phyloP scores from a whole-genome alignment of 2,113 vertebrate species.

The Antennarius striatus region DNA sequence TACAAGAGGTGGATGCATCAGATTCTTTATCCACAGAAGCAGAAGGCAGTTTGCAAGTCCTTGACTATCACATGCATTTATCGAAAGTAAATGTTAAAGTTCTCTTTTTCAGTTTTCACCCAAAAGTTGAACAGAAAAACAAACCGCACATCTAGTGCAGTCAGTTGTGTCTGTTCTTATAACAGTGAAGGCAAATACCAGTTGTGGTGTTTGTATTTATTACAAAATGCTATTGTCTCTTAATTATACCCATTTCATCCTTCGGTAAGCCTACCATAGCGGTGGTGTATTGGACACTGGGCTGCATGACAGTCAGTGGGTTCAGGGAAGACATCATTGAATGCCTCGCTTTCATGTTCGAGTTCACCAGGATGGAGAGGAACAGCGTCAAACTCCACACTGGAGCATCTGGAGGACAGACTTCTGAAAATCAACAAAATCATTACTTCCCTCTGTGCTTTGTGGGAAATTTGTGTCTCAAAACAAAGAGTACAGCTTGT shows the following conservation, averaged over 20 bases:
- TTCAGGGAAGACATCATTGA: slow-evolving; percentile 55
- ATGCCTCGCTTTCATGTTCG: slow-evolving; percentile 12
- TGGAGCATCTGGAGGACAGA: slow-evolving; percentile 42
- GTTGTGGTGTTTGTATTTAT: too few relatives aligned
- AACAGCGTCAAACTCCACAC: slow-evolving; percentile 36
- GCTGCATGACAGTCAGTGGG: slow-evolving; percentile 64
- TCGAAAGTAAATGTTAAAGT: slow-evolving; percentile 48
- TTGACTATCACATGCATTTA: background rate
- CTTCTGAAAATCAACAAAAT: background rate
- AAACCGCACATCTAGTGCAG: background rate
- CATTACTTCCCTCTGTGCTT: background rate
- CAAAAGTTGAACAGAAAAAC: slow-evolving; percentile 17
- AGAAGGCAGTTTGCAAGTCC: background rate
- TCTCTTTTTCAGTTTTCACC: slow-evolving; percentile 52
- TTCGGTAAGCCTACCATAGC: slow-evolving; percentile 55
- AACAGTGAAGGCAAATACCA: too few relatives aligned
- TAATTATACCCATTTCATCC: background rate
- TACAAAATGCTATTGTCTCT: too few relatives aligned
- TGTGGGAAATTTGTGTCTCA: too few relatives aligned
- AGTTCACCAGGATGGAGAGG: slow-evolving; percentile 26
- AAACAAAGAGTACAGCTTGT: too few relatives aligned
- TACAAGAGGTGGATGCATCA: background rate
- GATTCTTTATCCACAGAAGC: background rate
- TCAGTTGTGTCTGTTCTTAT: too few relatives aligned
- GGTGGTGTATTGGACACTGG: slow-evolving; percentile 74